These are phyloP conservation scores for Synergus laeviventris DNA, from an alignment of 2,888 invertebrate genomes.

Conservation along the genomic window DNA sequence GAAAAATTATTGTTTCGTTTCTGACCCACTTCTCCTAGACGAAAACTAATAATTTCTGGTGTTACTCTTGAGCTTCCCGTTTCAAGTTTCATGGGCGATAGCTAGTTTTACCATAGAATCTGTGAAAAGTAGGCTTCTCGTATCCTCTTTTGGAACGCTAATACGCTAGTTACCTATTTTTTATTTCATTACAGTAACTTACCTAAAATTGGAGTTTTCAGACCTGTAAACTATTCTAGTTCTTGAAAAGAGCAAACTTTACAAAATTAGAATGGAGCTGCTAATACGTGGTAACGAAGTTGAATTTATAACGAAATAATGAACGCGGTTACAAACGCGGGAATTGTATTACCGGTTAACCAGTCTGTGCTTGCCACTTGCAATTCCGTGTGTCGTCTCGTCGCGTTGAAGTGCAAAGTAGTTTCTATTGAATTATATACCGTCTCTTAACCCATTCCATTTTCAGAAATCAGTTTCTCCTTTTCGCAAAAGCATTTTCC, in stretches of 20 bases:
- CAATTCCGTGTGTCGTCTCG: background rate
- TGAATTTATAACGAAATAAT: background rate
- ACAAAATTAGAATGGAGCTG: background rate
- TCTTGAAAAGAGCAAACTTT: background rate
- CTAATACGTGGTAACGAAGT: background rate
- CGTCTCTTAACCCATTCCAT: background rate
- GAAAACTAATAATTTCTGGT: background rate
- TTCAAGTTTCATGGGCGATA: background rate
- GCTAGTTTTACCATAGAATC: background rate
- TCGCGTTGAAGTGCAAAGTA: background rate
- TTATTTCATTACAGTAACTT: background rate
- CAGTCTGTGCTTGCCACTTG: background rate
- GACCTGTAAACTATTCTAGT: background rate
- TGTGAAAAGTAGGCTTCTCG: background rate
- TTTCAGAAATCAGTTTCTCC: background rate
- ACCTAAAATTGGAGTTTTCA: background rate
- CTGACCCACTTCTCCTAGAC: background rate
- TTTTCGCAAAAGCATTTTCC: background rate
- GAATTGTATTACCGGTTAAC: background rate
- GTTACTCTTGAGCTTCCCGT: background rate
- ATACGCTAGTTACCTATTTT: too few relatives aligned
- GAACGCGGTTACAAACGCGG: background rate
- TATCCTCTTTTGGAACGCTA: background rate
- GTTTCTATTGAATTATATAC: background rate
- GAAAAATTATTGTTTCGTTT: background rate